These are phyloP conservation scores for Oxytorus armatus DNA, from an alignment of 2,888 invertebrate species.

Conservation along the genomic window DNA sequence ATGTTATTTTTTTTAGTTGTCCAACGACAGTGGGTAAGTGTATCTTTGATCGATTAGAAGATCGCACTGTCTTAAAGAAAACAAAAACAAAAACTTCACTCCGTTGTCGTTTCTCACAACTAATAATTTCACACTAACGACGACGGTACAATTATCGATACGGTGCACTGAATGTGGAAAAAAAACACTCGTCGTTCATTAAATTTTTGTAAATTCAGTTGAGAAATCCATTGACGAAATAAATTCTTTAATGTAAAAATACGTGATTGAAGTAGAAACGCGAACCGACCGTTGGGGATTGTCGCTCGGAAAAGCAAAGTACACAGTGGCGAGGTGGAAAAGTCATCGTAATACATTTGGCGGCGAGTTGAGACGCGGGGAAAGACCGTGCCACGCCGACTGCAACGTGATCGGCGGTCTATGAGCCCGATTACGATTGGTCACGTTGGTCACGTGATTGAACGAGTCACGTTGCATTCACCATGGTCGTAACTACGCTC, in stretches of 20 bases:
- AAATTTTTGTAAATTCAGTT: too few species aligned
- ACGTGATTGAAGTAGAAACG: background rate
- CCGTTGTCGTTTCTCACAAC: background rate
- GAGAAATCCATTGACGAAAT: too few species aligned
- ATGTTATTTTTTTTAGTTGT: too few species aligned
- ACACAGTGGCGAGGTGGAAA: conserved; percentile 38
- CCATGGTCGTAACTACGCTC: conserved; percentile 72
- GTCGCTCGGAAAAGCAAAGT: conserved; percentile 24
- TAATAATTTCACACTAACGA: too few species aligned
- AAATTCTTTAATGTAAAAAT: too few species aligned
- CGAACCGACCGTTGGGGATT: too few species aligned
- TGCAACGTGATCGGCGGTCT: conserved; percentile 86
- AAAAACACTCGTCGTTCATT: too few species aligned
- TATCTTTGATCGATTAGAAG: too few species aligned
- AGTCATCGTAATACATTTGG: background rate
- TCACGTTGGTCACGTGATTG: conserved; percentile 68
- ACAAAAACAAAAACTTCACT: background rate
- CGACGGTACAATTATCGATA: too few species aligned
- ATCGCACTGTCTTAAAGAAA: background rate
- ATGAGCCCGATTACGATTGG: conserved; percentile 75
- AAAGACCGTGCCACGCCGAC: conserved; percentile 85
- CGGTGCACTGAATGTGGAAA: too few species aligned
- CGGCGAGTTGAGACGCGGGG: conserved; percentile 3
- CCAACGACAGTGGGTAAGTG: too few species aligned
- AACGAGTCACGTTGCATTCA: conserved; percentile 81